Conservation (phyloP, 2,888 invertebrate species). For the Philaethria dido region DNA sequence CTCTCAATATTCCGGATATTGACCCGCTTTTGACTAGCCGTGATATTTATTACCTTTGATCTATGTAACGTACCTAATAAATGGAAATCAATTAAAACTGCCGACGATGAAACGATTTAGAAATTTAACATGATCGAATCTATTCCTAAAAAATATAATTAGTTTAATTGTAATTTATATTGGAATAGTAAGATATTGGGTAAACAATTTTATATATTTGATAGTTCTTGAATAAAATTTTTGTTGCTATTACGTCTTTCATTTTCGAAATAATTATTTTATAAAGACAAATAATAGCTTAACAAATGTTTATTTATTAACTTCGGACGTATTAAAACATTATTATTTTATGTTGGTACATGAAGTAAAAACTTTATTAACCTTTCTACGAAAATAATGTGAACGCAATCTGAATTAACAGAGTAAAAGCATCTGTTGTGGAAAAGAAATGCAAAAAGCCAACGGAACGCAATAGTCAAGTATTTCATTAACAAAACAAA, state of each 20-base stretch:
- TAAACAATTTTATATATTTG: neutral
- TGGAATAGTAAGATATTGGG: neutral
- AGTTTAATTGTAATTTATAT: conserved; percentile 12
- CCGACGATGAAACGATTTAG: conserved; percentile 21
- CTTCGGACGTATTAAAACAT: neutral
- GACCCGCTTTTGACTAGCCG: conserved; percentile 41
- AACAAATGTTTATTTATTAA: neutral
- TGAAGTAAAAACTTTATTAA: too few species aligned
- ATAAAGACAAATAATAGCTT: neutral
- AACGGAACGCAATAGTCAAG: too few species aligned
- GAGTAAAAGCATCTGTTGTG: too few species aligned
- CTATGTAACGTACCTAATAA: conserved; percentile 13
- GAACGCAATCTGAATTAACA: too few species aligned
- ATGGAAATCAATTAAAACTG: conserved; percentile 19
- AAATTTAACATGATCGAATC: conserved; percentile 20
- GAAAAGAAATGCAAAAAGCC: too few species aligned
- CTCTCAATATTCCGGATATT: conserved; percentile 48
- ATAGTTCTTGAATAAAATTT: neutral
- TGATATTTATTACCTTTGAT: conserved; percentile 25
- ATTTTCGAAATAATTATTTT: neutral
- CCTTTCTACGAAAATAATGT: too few species aligned
- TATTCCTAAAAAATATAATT: conserved; percentile 10
- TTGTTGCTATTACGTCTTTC: neutral
- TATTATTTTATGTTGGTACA: neutral
- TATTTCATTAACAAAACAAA: too few species aligned